Evolutionary conservation across 1,140 invertebrate species (phyloP), one percentile per base, ranked within the genome.

Genomic region (Meloidogyne floridensis): DNA sequence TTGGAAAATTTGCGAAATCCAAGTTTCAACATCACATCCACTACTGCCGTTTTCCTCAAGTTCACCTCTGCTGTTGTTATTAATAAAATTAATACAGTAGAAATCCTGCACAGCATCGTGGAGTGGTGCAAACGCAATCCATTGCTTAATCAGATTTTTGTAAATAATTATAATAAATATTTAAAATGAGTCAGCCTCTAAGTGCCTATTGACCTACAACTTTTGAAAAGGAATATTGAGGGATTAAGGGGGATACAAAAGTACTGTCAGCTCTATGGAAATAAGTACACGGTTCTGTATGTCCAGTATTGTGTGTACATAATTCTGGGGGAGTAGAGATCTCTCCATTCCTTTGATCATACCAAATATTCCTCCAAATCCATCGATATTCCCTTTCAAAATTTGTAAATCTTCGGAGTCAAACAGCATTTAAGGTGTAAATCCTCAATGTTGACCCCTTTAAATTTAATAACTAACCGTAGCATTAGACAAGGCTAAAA

Each of bases 401-500:
- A 32, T 32, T 32, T 32, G 32, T 32, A 32, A 32, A 32, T 32
- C 32, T 32, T 32, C 32, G 32, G 32, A 32, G 32, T 32, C 32
- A 32, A 32, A 32, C 32, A 32, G 32, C 32, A 32, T 32, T 32
- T 32, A 32, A 32, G 32, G 32, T 32, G 32, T 32, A 32, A 32
- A 32, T 32, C 32, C 32, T 32, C 32, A 32, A 32, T 32, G 32
- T 32, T 32, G 32, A 32, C 32, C 32, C 32, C 32, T 32, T 32
- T 32, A 32, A 32, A 32, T 32, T 32, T 32, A 13, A 15, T n/a
- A 70, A 87, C 83, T 77, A 54, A 89, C 87, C 70, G 87, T 89
- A 18, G 89, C 90, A 83, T 89, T 89, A 11, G 86, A 86, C n/a
- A 89, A 80, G 20, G 88, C 88, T 10, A 89, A 78, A 15, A 89